Percentiles rank a stretch among this genome's conserved stretches.
phyloP scores from a whole-genome alignment of 2,888 invertebrate genomes.

The Tiphia femorata region DNA sequence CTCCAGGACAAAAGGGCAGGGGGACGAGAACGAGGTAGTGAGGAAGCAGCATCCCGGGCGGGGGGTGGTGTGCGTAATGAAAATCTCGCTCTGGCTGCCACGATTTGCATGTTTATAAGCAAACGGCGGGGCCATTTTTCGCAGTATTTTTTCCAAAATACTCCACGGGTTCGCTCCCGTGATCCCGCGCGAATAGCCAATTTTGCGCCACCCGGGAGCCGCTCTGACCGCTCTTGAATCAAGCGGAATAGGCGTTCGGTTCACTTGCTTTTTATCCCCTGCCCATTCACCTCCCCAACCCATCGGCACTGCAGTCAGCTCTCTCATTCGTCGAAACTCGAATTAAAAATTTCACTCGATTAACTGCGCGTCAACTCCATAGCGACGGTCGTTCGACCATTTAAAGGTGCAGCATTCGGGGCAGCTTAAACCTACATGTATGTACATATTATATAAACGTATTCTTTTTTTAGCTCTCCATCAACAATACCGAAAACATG shows the following conservation, averaged over 20 bases:
- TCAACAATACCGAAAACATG: too few species aligned
- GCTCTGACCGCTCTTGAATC: constrained; percentile 41
- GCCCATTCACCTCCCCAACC: neutral
- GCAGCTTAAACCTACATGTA: too few species aligned
- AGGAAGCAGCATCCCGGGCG: constrained; percentile 9
- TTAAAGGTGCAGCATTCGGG: constrained; percentile 4
- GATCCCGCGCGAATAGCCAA: constrained; percentile 44
- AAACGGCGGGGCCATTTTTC: constrained; percentile 40
- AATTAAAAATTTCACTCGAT: constrained; percentile 2
- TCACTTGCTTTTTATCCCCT: constrained; percentile 22
- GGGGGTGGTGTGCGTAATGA: constrained; percentile 30
- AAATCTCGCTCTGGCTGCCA: constrained; percentile 34
- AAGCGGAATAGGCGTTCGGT: constrained; percentile 38
- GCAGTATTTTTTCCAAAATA: constrained; percentile 32
- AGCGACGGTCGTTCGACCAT: neutral
- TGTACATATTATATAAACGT: too few species aligned
- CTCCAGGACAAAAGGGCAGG: neutral
- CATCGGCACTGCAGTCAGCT: neutral
- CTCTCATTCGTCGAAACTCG: constrained; percentile 5
- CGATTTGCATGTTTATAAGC: constrained; percentile 59
- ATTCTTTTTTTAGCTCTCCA: too few species aligned
- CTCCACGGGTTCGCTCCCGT: constrained; percentile 9
- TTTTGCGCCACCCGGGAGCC: constrained; percentile 43
- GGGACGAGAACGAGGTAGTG: constrained; percentile 15
- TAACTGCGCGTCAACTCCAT: neutral